Evolutionary conservation across 2,888 invertebrate species (phyloP).

Genomic region (Hypolimnas misippus): DNA sequence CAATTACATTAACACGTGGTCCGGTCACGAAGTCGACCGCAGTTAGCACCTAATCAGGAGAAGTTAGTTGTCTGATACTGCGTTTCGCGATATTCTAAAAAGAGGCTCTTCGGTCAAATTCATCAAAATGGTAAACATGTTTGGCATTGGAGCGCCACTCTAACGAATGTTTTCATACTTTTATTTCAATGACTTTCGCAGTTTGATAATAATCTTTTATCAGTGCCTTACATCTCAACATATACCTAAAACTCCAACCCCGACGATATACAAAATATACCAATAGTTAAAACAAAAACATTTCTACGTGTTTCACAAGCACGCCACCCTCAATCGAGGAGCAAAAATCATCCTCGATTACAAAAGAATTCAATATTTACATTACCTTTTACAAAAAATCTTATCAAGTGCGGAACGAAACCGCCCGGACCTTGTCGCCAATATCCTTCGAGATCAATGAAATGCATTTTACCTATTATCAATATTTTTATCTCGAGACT

Average conservation of each 20-base stretch:
- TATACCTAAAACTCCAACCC: too few relatives aligned
- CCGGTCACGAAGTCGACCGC: slow-evolving; percentile 46
- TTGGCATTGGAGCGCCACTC: background rate
- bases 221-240: too few relatives aligned
- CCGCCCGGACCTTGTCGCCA: background rate
- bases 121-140: background rate
- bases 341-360: background rate
- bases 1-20: slow-evolving; percentile 44
- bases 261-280: too few relatives aligned
- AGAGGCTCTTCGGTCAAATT: background rate
- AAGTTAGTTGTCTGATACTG: background rate
- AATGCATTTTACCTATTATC: slow-evolving; percentile 28
- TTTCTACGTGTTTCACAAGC: too few relatives aligned
- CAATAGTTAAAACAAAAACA: slow-evolving; percentile 11
- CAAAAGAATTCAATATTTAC: slow-evolving; percentile 15
- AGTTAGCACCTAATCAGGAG: slow-evolving; percentile 33
- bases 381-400: slow-evolving; percentile 16
- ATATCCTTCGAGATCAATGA: slow-evolving; percentile 4
- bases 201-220: too few relatives aligned
- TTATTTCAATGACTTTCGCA: too few relatives aligned
- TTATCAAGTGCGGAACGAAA: slow-evolving; percentile 10
- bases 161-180: too few relatives aligned
- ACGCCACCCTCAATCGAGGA: background rate
- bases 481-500: slow-evolving; percentile 19
- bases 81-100: slow-evolving; percentile 6